phyloP scores from a whole-genome alignment of 2,797 vertebrate species.

The Peromyscus nudipes region DNA sequence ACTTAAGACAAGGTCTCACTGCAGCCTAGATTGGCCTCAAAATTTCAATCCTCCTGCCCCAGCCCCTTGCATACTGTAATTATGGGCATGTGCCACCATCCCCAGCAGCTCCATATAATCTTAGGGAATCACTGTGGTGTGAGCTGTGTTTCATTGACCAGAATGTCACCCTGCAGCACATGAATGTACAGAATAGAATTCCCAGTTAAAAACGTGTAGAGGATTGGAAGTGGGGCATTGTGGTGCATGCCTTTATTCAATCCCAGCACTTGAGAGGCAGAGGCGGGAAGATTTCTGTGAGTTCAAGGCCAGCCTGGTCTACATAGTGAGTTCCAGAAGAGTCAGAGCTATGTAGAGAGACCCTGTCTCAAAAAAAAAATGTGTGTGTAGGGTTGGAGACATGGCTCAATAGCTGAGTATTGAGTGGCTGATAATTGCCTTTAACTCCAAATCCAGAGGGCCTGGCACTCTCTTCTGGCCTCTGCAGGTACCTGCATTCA shows the following conservation, averaged over 20 bases:
- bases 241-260: not conserved
- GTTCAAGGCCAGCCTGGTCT: not conserved
- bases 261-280: not conserved
- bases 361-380: not conserved
- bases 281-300: not conserved
- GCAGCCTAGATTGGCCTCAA: not conserved
- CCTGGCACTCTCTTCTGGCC: not conserved
- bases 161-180: not conserved
- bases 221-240: not conserved
- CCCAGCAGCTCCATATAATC: not conserved
- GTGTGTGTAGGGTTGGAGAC: not conserved
- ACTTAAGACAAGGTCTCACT: not conserved
- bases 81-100: too few species aligned
- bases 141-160: too few species aligned
- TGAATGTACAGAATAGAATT: not conserved
- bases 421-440: too few species aligned
- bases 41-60: not conserved
- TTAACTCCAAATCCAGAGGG: not conserved
- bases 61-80: not conserved
- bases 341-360: not conserved
- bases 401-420: too few species aligned
- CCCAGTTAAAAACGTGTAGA: not conserved
- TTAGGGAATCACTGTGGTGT: fast-evolving
- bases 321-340: not conserved
- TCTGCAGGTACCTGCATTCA: not conserved